Base-by-base conservation (phyloP, 1,140 invertebrate genomes). In the Cherax quadricarinatus region DNA sequence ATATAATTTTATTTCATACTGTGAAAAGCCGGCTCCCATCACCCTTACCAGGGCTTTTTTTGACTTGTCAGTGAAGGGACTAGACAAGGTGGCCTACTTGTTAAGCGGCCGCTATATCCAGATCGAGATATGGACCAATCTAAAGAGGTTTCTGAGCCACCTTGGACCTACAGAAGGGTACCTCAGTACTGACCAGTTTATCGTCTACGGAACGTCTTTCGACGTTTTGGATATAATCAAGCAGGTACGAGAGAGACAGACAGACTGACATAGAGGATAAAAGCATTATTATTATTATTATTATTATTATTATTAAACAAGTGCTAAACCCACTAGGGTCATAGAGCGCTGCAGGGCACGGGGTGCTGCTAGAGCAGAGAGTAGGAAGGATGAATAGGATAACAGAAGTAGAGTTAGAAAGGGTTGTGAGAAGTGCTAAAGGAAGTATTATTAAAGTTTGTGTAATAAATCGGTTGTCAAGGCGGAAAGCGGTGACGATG, bases 171-270 rank as follows among this genome's bases (percentile, higher is more conserved):
- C 89, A 0, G 89, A 91, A 62, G 89, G 89, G 18, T 91, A 91
- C 82, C 83, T 91, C 4, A 91, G 89, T 24, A 79, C 81, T 14
- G 89, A 91, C 66, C 89, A 91, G 51, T 91, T 91, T 66, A 73
- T 91, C 49, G 89, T 91, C 21, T 91, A 91, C 49, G 89, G 89
- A 5, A 53, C 89, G 14, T 91, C 89, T 12, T 2, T 12, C 7
- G 89, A 91, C 30, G 57, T 85, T 12, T 24, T 91, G 16, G 48
- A 48, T 51, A 85, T 91, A 16, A 79, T 91, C 53, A 49, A 48
- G 10, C 12, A 73, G 82, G 89, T 89, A 3, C 48, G 87, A 6
- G 48, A n/a, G 79, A 21, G 78, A 21, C 12, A 70, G 62, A 70
- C 12, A 57, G 53, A 57, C 7, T 2, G 53, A 57, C 7, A 57